Base-by-base conservation (phyloP, 92 coral and sea anemone species). In the Metridium senile region DNA sequence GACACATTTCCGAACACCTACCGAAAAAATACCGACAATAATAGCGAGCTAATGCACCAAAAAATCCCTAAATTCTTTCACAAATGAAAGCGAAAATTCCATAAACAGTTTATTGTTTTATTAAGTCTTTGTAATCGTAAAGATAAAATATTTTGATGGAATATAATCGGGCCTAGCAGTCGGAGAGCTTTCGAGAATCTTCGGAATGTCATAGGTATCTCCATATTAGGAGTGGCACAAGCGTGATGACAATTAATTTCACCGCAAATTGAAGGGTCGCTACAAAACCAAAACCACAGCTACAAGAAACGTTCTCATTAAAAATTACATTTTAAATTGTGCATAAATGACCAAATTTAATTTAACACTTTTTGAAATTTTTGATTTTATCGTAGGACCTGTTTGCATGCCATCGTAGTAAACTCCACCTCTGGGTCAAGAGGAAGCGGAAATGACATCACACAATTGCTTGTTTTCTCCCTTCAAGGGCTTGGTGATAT, bases 171-270 rank as follows among this genome's bases (percentile, higher is more conserved):
- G 10, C 17, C 17, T 23, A 30, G 1, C 76, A 54, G 70, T 79
- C 84, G 84, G 77, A 54, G 35, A 58, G 19, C 70, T n/a, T 67
- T 79, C 84, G 76, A 58, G 52, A 32, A 68, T 27, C 66, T 69
- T 79, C 84, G 76, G 84, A 69, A 79, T 79, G 84, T 61, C 33
- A 70, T 57, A 30, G 61, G 53, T 26, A 68, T 79, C 23, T 22
- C 84, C 84, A 79, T 11, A 79, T 67, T 56, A 79, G 76, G 84
- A 35, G 56, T 34, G 49, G 34, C 16, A 58, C 51, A 29, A 23
- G 28, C 58, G 67, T 47, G 67, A 45, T 68, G 72, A 3, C 28
- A 31, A 63, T 28, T 63, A 63, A 59, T 59, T 26, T 23, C 30
- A 59, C 66, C 32, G 66, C 59, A 54, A 13, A 39, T 2, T 9